Conservation (phyloP, 2,797 vertebrate genomes). For the Acanthopagrus latus region DNA sequence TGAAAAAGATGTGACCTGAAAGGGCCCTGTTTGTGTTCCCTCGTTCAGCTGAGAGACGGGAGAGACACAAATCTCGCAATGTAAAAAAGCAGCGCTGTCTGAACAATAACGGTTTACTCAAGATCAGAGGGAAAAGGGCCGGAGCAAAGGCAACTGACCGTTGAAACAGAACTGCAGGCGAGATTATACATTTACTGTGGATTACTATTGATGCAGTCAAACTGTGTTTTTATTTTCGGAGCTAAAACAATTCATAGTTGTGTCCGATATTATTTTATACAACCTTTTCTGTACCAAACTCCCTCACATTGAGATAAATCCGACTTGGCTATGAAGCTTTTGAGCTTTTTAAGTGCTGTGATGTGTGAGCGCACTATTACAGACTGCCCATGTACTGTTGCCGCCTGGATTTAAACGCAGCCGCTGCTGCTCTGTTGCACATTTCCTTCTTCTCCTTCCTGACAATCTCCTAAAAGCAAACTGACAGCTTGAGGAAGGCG, state of each 20-base stretch:
- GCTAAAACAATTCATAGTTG: background rate
- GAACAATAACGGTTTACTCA: slow-evolving; percentile 38
- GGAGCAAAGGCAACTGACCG: slow-evolving; percentile 8
- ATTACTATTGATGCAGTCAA: background rate
- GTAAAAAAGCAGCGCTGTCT: slow-evolving; percentile 48
- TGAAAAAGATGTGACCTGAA: slow-evolving; percentile 78
- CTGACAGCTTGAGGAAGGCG: slow-evolving; percentile 55
- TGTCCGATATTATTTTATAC: slow-evolving; percentile 7
- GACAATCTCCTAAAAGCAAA: slow-evolving; percentile 56
- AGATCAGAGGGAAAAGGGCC: slow-evolving; percentile 35
- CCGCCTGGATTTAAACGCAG: slow-evolving; percentile 69
- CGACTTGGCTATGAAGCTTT: slow-evolving; percentile 53
- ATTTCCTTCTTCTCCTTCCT: slow-evolving; percentile 52
- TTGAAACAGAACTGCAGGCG: slow-evolving; percentile 17
- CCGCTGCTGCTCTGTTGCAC: slow-evolving; percentile 58
- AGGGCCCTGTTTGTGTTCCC: slow-evolving; percentile 66
- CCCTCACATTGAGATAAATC: slow-evolving; percentile 49
- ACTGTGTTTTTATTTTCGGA: background rate
- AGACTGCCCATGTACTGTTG: slow-evolving; percentile 54
- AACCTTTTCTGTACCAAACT: slow-evolving; percentile 15
- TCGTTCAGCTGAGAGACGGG: slow-evolving; percentile 56
- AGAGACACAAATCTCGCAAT: slow-evolving; percentile 51
- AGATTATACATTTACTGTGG: background rate
- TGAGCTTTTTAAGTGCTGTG: slow-evolving; percentile 55
- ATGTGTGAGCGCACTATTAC: slow-evolving; percentile 58